Evolutionary conservation across 2,797 vertebrate species (phyloP).

Genomic region (Halcyon smyrnensis): DNA sequence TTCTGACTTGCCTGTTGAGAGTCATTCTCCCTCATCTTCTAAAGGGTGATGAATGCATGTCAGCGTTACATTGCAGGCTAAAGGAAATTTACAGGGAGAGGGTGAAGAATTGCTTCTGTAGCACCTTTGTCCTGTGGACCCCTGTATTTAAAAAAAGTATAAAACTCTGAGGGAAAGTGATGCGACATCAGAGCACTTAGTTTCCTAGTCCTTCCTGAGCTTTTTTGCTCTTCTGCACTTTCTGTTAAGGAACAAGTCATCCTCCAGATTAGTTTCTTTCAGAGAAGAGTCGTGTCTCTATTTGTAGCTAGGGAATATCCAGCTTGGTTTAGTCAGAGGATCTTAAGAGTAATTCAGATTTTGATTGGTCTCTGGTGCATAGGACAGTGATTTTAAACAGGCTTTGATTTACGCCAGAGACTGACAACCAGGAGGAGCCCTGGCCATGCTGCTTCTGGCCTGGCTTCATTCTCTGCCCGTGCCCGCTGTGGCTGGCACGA

Average conservation of each 20-base stretch:
- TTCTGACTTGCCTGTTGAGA: background rate
- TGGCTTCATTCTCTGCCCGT: background rate
- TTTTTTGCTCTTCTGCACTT: background rate
- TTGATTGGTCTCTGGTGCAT: background rate
- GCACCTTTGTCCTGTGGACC: background rate
- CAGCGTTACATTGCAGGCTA: background rate
- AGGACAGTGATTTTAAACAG: background rate
- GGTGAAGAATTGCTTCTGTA: background rate
- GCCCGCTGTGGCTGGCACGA: accelerated
- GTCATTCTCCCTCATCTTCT: background rate
- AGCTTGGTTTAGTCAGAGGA: background rate
- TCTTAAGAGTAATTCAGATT: background rate
- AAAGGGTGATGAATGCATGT: background rate
- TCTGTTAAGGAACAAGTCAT: background rate
- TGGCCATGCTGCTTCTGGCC: background rate
- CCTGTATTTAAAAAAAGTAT: background rate
- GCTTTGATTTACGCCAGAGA: background rate
- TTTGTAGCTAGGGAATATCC: background rate
- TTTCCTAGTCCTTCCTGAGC: background rate
- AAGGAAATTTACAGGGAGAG: background rate
- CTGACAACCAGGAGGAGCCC: background rate
- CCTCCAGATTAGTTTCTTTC: background rate
- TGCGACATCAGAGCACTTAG: background rate
- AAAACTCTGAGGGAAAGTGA: background rate
- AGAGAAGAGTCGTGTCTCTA: background rate